Percentiles rank a stretch among this genome's conserved stretches.
phyloP scores from a whole-genome alignment of 2,113 vertebrate species.

The Lepus europaeus region DNA sequence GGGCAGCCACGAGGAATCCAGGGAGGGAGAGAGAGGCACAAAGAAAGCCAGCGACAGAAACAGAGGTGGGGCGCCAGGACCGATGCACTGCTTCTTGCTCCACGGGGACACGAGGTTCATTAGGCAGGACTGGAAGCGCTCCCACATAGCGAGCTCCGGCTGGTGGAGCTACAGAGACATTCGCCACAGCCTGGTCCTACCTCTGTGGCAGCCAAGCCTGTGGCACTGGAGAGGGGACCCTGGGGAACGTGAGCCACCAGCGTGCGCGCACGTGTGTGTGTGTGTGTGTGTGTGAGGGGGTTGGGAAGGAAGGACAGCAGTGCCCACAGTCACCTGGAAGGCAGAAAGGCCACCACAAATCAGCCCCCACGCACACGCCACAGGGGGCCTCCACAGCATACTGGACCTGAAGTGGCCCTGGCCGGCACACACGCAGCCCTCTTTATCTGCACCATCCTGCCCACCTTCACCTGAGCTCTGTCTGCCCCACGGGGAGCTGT shows the following conservation, averaged over 20 bases:
- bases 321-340: not conserved
- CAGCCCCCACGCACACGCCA: not conserved
- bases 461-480: not conserved
- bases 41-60: not conserved
- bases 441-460: not conserved
- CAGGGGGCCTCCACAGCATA: not conserved
- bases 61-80: not conserved
- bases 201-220: not conserved
- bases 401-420: too few relatives aligned
- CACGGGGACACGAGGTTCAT: slow-evolving; percentile 51
- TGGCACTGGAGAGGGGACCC: not conserved
- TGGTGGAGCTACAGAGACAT: not conserved
- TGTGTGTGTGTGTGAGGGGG: too few relatives aligned
- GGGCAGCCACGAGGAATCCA: slow-evolving; percentile 22
- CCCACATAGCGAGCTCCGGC: slow-evolving; percentile 20
- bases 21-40: slow-evolving; percentile 65
- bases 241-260: not conserved
- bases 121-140: not conserved
- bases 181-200: not conserved
- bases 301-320: too few relatives aligned
- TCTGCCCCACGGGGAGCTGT: not conserved
- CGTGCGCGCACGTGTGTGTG: too few relatives aligned
- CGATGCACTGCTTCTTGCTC: slow-evolving; percentile 50
- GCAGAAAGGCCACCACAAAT: not conserved
- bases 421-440: not conserved